Conservation (phyloP, 2,888 invertebrate species). For the Nemapogon koenigi region DNA sequence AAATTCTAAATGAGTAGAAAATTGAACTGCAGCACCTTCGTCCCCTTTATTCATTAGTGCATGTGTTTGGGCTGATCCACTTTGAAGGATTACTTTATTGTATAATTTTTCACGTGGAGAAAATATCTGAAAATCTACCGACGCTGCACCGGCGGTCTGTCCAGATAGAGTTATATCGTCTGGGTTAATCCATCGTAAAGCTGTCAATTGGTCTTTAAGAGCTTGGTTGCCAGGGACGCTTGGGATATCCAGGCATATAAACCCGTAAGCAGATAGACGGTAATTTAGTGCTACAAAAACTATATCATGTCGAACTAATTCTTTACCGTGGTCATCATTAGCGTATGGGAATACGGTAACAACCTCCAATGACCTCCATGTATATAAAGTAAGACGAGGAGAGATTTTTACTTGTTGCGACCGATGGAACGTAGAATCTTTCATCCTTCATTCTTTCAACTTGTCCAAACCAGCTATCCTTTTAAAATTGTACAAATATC, state of each 20-base stretch:
- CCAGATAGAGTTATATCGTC: constrained; percentile 48
- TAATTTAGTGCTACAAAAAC: constrained; percentile 49
- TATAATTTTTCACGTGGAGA: constrained; percentile 43
- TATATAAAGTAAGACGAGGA: too few relatives aligned
- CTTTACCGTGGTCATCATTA: constrained; percentile 30
- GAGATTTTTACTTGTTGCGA: constrained; percentile 35
- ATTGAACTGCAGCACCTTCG: constrained; percentile 32
- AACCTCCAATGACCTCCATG: too few relatives aligned
- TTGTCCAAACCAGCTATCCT: too few relatives aligned
- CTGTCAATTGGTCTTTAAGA: constrained; percentile 44
- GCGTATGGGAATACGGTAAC: constrained; percentile 36
- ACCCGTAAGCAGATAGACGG: constrained; percentile 50
- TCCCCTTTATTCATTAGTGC: constrained; percentile 41
- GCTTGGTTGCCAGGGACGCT: constrained; percentile 48
- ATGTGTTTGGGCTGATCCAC: constrained; percentile 43
- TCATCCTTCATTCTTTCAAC: too few relatives aligned
- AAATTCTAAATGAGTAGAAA: constrained; percentile 38
- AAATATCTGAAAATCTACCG: constrained; percentile 43
- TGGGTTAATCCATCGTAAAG: constrained; percentile 48
- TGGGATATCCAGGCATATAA: constrained; percentile 46
- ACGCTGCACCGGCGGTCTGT: constrained; percentile 43
- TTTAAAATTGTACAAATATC: too few relatives aligned
- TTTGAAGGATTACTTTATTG: constrained; percentile 42
- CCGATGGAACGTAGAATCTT: constrained; percentile 39
- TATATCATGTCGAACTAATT: constrained; percentile 39